Base-by-base conservation (phyloP, 2,888 invertebrate species). In the Mesorhabditis sp. region DNA sequence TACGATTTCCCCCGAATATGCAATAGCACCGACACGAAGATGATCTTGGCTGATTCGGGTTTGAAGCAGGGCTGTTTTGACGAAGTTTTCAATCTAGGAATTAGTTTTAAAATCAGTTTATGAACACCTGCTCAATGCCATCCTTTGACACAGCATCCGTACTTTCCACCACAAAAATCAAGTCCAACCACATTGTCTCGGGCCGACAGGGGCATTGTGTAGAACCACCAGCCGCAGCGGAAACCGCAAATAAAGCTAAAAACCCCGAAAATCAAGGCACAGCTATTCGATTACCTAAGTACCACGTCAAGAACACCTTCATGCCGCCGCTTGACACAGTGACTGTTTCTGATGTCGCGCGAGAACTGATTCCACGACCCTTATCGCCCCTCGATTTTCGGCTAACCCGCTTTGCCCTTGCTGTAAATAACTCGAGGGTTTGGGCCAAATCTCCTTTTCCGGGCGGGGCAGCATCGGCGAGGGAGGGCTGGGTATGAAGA, bases 161-260 rank as follows among this genome's bases (percentile, higher is more conserved):
- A 50, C 58, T 50, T 50, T 50, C 58, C 7, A 50, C 58, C 10
- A 50, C 58, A 50, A 50, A 50, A 50, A 50, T 50, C 58, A 50
- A 10, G 58, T 50, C 58, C 7, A 50, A n/a, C 58, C 58, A 50
- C n/a, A 50, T 10, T 50, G 58, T 13, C 7, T 50, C 58, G 10
- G n/a, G 10, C 58, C 7, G n/a, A n/a, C 58, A 50, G 58, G 58
- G 58, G n/a, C 58, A 50, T 50, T 50, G 58, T 13, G 7, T n/a
- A 10, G 58, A 50, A n/a, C 7, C 58, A 13, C 10, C 58, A 50
- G 7, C 58, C 58, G n/a, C 58, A 50, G 7, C 58, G n/a, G 10
- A n/a, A 50, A 50, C 58, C n/a, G 10, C 58, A 50, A 10, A 13
- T 28, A 28, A 28, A 28, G 28, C 28, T 28, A 28, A 28, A 28